These are phyloP conservation scores for Minunthozetes semirufus DNA, from an alignment of 2,888 invertebrate species.

Conservation along the genomic window DNA sequence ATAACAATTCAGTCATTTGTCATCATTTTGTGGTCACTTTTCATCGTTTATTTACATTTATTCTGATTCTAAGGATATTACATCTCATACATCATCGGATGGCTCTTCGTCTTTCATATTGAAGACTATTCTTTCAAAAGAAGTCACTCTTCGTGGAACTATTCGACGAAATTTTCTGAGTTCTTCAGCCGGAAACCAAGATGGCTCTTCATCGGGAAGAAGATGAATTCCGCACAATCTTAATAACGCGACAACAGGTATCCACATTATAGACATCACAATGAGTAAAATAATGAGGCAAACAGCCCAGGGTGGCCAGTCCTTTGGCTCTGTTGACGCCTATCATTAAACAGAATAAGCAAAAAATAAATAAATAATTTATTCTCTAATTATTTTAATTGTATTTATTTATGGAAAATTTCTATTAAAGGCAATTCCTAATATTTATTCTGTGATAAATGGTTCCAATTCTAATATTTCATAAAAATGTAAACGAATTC, in stretches of 20 bases:
- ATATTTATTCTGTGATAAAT: no score
- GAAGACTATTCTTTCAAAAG: constrained; percentile 69
- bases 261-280: constrained; percentile 76
- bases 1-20: no score
- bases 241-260: constrained; percentile 67
- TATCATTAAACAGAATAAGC: constrained; percentile 44
- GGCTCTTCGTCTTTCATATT: constrained; percentile 59
- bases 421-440: no score
- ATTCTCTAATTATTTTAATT: neutral
- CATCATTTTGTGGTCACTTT: no score
- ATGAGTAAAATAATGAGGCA: constrained; percentile 66
- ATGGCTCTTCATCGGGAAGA: constrained; percentile 79
- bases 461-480: no score
- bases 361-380: neutral
- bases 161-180: constrained; percentile 82
- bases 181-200: constrained; percentile 85
- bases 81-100: constrained; percentile 27
- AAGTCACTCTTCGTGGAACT: constrained; percentile 70
- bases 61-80: no score
- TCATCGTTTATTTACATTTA: neutral
- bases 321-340: constrained; percentile 58
- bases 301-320: constrained; percentile 83
- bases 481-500: no score
- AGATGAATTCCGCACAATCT: constrained; percentile 58
- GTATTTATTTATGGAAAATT: no score